Base-by-base conservation (phyloP, 2,888 invertebrate species). In the Drosophila paranaensis region DNA sequence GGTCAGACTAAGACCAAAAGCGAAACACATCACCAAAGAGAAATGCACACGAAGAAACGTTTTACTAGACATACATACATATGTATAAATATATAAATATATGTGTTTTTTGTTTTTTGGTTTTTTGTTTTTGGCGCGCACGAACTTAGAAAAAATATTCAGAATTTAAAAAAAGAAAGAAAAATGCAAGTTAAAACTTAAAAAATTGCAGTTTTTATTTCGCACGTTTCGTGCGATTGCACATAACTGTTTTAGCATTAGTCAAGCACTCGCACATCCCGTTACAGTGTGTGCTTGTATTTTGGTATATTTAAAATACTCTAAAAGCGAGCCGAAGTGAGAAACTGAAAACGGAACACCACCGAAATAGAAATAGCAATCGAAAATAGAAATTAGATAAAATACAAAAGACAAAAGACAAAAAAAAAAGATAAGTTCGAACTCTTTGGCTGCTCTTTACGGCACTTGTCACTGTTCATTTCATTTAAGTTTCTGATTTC, bases 171-270 rank as follows among this genome's bases (percentile, higher is more conserved):
- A 43, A 51, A 11, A 3, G 56, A 60, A 39, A 45, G 39, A 51
- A 11, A 2, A 60, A 37, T 53, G 3, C 25, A 61, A 43, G 48
- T 33, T 25, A 45, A 55, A 27, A 50, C 16, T 13, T 8, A 2
- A 45, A 46, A 43, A 42, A n/a, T 46, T 16, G 3, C 35, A 27
- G 33, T 51, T 16, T 55, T 66, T 57, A 27, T 56, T 30, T 55
- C 63, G 68, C 80, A 86, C 87, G 89, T 82, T 71, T 45, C 35
- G 30, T n/a, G 57, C 62, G 77, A 86, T 82, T 71, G 74, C 77
- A 78, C 83, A 66, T 63, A 82, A 40, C 46, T 51, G 35, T 58
- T 9, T 27, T 57, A 27, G 43, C 56, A 35, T 35, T 25, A 45
- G 43, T 45, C 35, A 39, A 39, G 48, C 30, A 37, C 25, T 48